Percentiles rank a stretch among this genome's conserved stretches.
Evolutionary conservation across 2,113 vertebrate species (phyloP).

Genomic region (Paraplagusia blochii): DNA sequence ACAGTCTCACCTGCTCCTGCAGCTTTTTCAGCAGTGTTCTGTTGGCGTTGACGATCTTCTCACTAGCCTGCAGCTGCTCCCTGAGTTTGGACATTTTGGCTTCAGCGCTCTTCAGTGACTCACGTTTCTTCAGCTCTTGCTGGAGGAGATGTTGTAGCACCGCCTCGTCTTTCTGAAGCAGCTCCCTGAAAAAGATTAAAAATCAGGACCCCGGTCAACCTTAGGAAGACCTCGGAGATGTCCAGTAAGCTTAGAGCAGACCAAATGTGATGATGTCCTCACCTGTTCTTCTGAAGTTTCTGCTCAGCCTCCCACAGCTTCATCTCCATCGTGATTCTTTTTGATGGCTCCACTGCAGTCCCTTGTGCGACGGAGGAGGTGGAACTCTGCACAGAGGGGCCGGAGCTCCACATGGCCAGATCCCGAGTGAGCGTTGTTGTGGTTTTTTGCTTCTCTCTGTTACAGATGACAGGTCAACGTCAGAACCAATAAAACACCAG

Average conservation of each 20-base stretch:
- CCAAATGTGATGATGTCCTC: not conserved
- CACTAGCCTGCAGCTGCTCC: slow-evolving; percentile 90
- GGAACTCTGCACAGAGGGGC: slow-evolving; percentile 61
- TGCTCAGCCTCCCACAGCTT: slow-evolving; percentile 83
- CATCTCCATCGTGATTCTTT: slow-evolving; percentile 69
- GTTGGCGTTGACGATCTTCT: slow-evolving; percentile 88
- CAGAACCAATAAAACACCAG: not conserved
- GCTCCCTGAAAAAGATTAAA: slow-evolving; percentile 67
- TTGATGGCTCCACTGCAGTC: slow-evolving; percentile 70
- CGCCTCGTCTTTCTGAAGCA: slow-evolving; percentile 89
- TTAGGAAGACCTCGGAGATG: too few relatives aligned
- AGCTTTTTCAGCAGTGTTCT: slow-evolving; percentile 88
- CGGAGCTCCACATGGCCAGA: slow-evolving; percentile 64
- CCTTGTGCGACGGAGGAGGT: slow-evolving; percentile 73
- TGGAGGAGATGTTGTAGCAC: slow-evolving; percentile 86
- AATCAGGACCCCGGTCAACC: too few relatives aligned
- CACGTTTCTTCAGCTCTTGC: slow-evolving; percentile 91
- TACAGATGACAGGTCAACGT: slow-evolving; percentile 35
- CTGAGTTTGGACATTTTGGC: slow-evolving; percentile 85
- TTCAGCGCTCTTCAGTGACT: slow-evolving; percentile 88
- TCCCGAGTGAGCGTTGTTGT: slow-evolving; percentile 75
- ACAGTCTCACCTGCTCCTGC: slow-evolving; percentile 85
- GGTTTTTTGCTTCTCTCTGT: slow-evolving; percentile 87
- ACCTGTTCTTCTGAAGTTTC: slow-evolving; percentile 87
- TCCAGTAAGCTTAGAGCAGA: not conserved